Evolutionary conservation across 2,797 vertebrate species (phyloP).

Genomic region (Phataginus tricuspis): DNA sequence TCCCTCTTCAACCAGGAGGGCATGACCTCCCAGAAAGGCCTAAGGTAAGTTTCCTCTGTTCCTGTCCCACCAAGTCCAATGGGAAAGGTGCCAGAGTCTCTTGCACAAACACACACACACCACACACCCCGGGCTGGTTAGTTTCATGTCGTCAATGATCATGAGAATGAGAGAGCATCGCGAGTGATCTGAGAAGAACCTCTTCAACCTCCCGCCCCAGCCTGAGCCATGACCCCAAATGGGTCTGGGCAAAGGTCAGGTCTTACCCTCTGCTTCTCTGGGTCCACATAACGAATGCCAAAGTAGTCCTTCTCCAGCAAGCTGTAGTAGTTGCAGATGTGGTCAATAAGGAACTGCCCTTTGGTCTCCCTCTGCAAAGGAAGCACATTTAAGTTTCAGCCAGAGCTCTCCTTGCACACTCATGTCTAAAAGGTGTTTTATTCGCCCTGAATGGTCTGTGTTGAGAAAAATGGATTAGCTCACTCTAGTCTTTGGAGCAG

Average conservation of each 20-base stretch:
- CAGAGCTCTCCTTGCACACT: not conserved
- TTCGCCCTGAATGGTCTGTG: not conserved
- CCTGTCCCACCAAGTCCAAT: not conserved
- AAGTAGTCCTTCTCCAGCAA: constrained; percentile 98
- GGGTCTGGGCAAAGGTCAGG: constrained; percentile 20
- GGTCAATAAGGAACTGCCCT: constrained; percentile 97
- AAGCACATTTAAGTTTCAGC: constrained; percentile 62
- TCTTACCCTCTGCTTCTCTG: constrained; percentile 97
- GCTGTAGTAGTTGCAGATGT: constrained; percentile 98
- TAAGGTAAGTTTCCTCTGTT: not conserved
- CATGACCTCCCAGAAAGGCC: not conserved
- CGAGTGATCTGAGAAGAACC: not conserved
- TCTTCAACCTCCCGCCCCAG: not conserved
- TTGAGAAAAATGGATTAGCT: not conserved
- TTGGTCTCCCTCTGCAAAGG: constrained; percentile 95
- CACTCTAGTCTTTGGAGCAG: not conserved
- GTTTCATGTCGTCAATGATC: not conserved
- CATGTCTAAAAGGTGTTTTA: not conserved
- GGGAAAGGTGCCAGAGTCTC: not conserved
- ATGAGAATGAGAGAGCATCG: not conserved
- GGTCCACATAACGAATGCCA: constrained; percentile 98
- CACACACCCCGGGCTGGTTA: accelerated
- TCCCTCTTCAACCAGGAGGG: not conserved
- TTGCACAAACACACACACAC: not conserved
- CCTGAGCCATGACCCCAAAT: not conserved